Evolutionary conservation across 1,140 invertebrate species (phyloP), one percentile per base, ranked within the genome.

Genomic region (Sitophilus oryzae): DNA sequence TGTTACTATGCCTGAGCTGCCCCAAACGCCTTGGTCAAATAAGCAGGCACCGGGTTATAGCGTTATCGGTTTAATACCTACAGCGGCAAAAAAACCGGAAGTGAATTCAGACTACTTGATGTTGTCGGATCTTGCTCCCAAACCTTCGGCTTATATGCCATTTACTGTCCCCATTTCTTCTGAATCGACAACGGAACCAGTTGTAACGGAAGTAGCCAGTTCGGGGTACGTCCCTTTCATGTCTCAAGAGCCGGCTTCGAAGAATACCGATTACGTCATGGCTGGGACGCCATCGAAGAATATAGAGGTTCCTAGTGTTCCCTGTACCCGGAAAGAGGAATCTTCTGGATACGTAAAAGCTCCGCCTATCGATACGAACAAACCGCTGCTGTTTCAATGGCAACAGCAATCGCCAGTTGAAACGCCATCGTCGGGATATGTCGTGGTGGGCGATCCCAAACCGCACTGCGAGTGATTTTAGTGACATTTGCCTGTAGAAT

Each of bases 191-290:
- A n/a, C n/a, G 19, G 16, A 30, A 1, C 1, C 21, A 14, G 3
- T 23, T n/a, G 35, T 30, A 6, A 30, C 25, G 25, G 5, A 30
- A 10, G 10, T 18, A 14, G 23, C 44, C 2, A 30, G 37, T 25
- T 43, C 45, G 2, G 53, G 53, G 6, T 56, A 56, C 25, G 53
- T 56, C 9, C 40, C 53, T 10, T 44, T 25, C 21, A 23, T 45
- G 11, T 6, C 47, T 1, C 53, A 56, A 20, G 53, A 50, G 34
- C 40, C 53, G 15, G 30, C 46, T 4, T 14, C 53, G 8, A 56
- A 56, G 22, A 50, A 49, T 44, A 56, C 53, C 8, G 37, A 16
- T 19, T 56, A 56, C 20, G 53, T 56, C 18, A 6, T 56, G 20
- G 53, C 53, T 1, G 53, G 53, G n/a, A 30, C 16, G n/a, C 52